Conservation (phyloP, 1,140 invertebrate genomes). For the Brevipalpus yothersi region DNA sequence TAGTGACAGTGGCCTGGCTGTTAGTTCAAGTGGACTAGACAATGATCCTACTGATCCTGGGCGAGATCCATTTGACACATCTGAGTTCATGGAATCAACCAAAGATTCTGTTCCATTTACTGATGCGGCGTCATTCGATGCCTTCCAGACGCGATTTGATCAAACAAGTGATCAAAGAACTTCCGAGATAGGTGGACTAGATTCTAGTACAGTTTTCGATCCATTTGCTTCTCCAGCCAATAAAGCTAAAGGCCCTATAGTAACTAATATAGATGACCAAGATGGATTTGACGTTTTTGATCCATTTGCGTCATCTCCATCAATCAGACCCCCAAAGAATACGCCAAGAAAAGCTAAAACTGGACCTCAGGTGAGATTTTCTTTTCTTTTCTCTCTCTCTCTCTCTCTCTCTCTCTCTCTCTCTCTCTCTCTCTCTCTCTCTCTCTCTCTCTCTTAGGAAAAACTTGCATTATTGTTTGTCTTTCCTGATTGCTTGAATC, state of each 20-base stretch:
- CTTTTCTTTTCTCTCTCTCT: too few relatives aligned
- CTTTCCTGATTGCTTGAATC: too few relatives aligned
- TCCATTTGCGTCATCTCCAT: conserved; percentile 8
- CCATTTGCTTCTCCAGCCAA: conserved; percentile 32
- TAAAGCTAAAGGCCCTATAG: background rate
- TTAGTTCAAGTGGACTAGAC: background rate
- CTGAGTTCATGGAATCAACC: conserved; percentile 3
- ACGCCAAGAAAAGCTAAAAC: conserved; percentile 4
- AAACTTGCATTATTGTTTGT: too few relatives aligned
- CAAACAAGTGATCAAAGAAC: background rate
- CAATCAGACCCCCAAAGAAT: conserved; percentile 9
- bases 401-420: too few relatives aligned
- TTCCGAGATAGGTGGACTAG: conserved; percentile 1
- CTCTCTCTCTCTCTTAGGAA: too few relatives aligned
- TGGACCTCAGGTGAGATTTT: background rate
- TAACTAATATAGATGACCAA: conserved; percentile 4
- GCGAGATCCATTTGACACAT: conserved; percentile 13
- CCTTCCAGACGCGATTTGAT: conserved; percentile 17
- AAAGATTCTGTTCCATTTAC: conserved; percentile 10
- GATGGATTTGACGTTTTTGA: conserved; percentile 14
- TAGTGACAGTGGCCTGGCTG: background rate
- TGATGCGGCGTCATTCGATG: conserved; percentile 17
- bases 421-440: too few relatives aligned
- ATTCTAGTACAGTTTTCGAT: conserved; percentile 31
- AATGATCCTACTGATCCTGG: conserved; percentile 4